Evolutionary conservation across 2,888 invertebrate species (phyloP).

Genomic region (Chrysolina oricalcia): DNA sequence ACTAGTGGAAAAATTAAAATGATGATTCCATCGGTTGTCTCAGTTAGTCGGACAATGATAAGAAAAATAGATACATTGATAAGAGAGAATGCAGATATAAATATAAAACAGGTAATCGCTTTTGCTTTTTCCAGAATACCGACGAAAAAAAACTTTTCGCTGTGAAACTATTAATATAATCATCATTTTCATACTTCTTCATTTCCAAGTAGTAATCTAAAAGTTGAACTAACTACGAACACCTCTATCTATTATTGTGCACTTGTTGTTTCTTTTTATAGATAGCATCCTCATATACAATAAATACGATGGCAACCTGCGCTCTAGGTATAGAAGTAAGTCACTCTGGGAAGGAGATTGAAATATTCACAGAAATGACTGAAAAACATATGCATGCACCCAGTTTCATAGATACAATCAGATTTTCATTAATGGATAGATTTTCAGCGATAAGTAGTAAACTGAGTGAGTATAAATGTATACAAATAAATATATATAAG

Average conservation of each 20-base stretch:
- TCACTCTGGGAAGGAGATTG: not conserved
- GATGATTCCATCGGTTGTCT: not conserved
- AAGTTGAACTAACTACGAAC: too few relatives aligned
- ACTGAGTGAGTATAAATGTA: not conserved
- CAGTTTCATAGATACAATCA: not conserved
- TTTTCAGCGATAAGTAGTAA: not conserved
- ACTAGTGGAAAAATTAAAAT: slow-evolving; percentile 50
- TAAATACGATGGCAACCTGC: not conserved
- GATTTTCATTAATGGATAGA: not conserved
- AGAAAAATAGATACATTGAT: not conserved
- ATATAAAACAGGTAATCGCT: not conserved
- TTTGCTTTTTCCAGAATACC: too few relatives aligned
- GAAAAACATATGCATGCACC: not conserved
- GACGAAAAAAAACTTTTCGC: too few relatives aligned
- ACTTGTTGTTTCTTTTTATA: not conserved
- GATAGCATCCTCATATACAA: not conserved
- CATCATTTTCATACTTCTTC: too few relatives aligned
- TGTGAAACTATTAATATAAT: too few relatives aligned
- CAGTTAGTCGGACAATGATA: not conserved
- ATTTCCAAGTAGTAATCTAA: too few relatives aligned
- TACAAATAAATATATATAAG: too few relatives aligned
- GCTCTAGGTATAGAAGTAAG: not conserved
- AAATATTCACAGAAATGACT: not conserved
- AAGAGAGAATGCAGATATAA: not conserved
- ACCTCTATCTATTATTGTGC: too few relatives aligned